Evolutionary conservation across 2,797 vertebrate genomes (phyloP).

Genomic region (Psittacula derbiana): DNA sequence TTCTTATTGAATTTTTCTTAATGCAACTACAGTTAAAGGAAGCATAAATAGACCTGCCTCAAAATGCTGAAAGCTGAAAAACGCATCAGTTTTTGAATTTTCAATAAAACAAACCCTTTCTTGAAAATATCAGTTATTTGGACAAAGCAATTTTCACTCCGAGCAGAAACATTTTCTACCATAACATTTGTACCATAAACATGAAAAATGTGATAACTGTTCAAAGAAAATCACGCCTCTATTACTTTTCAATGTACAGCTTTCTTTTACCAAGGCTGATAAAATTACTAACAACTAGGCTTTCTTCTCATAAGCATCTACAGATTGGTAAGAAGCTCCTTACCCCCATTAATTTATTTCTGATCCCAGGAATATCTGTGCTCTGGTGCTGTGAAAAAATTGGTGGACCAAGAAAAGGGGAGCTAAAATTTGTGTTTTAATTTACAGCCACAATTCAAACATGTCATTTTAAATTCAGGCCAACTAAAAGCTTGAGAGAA

Average conservation of each 20-base stretch:
- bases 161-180: neutral
- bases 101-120: neutral
- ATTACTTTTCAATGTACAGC: neutral
- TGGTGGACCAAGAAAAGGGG: neutral
- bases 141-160: neutral
- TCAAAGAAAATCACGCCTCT: neutral
- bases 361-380: neutral
- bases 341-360: neutral
- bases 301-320: neutral
- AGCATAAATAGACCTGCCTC: neutral
- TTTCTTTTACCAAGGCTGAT: neutral
- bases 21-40: neutral
- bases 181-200: neutral
- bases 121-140: neutral
- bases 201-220: neutral
- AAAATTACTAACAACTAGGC: neutral
- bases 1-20: neutral
- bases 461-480: neutral
- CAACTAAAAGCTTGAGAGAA: neutral
- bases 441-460: neutral
- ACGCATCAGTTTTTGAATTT: neutral
- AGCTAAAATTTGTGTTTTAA: neutral
- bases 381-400: neutral
- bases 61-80: neutral
- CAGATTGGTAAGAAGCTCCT: neutral